These are phyloP conservation scores for Lepidostoma basale DNA, from an alignment of 1,140 invertebrate genomes.

Conservation along the genomic window DNA sequence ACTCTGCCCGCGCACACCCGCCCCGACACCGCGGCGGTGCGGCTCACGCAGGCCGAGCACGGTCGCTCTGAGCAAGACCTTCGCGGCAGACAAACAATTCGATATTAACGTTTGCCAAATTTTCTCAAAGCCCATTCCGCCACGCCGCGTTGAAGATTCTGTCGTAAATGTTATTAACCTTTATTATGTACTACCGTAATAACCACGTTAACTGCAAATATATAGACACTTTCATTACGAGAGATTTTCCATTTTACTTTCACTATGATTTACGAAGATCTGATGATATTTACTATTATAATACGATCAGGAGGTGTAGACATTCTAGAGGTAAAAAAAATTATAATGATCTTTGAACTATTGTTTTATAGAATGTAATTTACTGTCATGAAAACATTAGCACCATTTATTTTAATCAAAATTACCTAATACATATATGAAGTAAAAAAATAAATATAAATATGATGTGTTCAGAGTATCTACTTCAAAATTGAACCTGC, in stretches of 20 bases:
- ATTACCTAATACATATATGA: constrained; percentile 16
- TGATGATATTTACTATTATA: not conserved
- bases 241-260: constrained; percentile 16
- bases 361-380: constrained; percentile 11
- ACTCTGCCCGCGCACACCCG: constrained; percentile 5
- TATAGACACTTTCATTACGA: not conserved
- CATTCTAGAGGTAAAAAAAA: not conserved
- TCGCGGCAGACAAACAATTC: no score
- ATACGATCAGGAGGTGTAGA: constrained; percentile 6
- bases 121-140: not conserved
- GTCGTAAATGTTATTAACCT: not conserved
- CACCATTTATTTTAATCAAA: constrained; percentile 20
- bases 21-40: no score
- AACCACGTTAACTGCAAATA: constrained; percentile 7
- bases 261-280: no score
- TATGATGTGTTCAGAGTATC: constrained; percentile 21
- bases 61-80: no score
- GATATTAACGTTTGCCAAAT: not conserved
- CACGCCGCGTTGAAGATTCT: constrained; percentile 2
- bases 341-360: constrained; percentile 9
- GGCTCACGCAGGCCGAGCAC: no score
- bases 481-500: constrained; percentile 18
- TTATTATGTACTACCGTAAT: constrained; percentile 2
- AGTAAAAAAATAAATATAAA: constrained; percentile 20
- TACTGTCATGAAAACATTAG: constrained; percentile 10